These are phyloP conservation scores for Metopia argyrocephala DNA, from an alignment of 2,888 invertebrate species.

Conservation along the genomic window DNA sequence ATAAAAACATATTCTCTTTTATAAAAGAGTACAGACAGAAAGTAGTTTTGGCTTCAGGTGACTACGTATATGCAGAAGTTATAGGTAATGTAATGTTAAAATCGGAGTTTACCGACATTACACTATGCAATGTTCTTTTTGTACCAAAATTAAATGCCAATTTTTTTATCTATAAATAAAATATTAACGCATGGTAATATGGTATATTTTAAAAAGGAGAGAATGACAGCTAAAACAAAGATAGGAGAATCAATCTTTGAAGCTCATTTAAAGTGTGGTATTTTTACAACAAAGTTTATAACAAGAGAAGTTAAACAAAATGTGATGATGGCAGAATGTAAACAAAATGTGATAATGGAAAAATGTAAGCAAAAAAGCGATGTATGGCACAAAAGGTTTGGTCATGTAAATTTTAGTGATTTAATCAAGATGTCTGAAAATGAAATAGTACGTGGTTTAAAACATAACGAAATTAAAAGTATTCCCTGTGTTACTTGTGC, in stretches of 20 bases:
- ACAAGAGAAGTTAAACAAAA: not conserved
- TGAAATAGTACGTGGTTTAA: too few species aligned
- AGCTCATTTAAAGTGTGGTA: not conserved
- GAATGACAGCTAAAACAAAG: not conserved
- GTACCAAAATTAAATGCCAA: not conserved
- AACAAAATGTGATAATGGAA: not conserved
- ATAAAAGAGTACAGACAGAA: slow-evolving; percentile 25
- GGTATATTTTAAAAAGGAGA: not conserved
- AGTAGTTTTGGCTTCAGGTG: not conserved
- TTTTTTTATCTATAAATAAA: not conserved
- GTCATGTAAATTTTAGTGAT: too few species aligned
- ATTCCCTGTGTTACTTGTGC: not conserved
- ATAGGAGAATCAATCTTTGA: not conserved
- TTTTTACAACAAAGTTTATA: not conserved
- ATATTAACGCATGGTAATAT: not conserved
- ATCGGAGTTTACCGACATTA: slow-evolving; percentile 26
- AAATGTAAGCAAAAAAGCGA: too few species aligned
- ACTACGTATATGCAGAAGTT: not conserved
- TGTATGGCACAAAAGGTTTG: too few species aligned
- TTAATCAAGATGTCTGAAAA: too few species aligned
- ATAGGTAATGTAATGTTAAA: not conserved
- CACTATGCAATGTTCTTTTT: slow-evolving; percentile 25
- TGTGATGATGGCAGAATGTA: not conserved
- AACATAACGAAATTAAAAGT: too few species aligned
- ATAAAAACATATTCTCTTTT: too few species aligned